Conservation (phyloP, 1,140 invertebrate genomes). For the Littorina saxatilis region DNA sequence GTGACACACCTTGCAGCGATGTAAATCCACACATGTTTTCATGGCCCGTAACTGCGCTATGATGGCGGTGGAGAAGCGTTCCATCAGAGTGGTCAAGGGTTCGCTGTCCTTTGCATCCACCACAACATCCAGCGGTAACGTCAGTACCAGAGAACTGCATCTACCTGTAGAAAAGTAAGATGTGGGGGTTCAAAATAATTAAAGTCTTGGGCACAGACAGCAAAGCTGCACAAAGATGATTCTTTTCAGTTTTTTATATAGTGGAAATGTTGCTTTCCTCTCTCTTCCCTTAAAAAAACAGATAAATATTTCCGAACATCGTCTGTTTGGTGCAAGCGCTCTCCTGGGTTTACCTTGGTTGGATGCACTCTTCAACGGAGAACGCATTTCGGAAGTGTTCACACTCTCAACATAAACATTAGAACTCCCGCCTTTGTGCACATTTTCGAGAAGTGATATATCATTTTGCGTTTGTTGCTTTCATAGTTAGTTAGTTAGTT, state of each 20-base stretch:
- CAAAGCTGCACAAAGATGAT: background rate
- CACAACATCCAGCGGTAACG: conserved; percentile 80
- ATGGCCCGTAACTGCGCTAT: conserved; percentile 61
- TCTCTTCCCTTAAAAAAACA: background rate
- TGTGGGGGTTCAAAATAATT: background rate
- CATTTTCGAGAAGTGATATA: too few species aligned
- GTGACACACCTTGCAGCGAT: conserved; percentile 62
- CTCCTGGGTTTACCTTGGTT: background rate
- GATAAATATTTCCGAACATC: background rate
- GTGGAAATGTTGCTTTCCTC: background rate
- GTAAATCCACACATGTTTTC: conserved; percentile 51
- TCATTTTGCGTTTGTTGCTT: too few species aligned
- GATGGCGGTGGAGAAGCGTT: conserved; percentile 50
- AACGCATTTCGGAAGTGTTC: too few species aligned
- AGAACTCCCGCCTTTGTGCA: too few species aligned
- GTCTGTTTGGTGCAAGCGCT: background rate
- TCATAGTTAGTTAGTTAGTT: too few species aligned
- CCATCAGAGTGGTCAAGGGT: conserved; percentile 45
- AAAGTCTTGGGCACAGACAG: background rate
- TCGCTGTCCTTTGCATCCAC: conserved; percentile 80
- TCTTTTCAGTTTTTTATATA: background rate
- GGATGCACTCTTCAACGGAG: too few species aligned
- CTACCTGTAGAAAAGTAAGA: conserved; percentile 72
- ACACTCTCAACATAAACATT: too few species aligned
- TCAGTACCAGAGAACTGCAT: conserved; percentile 69